Evolutionary conservation across 2,888 invertebrate genomes (phyloP), one percentile per base, ranked within the genome.

Genomic region (Oscheius sp.): DNA sequence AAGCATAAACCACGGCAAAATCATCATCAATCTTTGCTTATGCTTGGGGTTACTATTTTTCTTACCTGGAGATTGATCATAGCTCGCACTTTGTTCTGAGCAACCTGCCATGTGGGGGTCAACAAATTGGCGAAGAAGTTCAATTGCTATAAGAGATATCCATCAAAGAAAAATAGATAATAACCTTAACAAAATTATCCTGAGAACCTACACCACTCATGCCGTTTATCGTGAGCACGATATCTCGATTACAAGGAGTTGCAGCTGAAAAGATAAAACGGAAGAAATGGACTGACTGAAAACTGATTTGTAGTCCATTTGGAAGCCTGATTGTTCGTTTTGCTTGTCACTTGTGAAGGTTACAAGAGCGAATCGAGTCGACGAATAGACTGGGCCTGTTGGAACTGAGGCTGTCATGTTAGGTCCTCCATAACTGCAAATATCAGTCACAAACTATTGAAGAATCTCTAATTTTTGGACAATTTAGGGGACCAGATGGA

Each of bases 191-290:
- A 61, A 72, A 80, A 57, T 80, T 79, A 3, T 45, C 61, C 48
- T 76, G 76, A 1, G 70, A 53, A 27, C 77, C 77, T n/a, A 80
- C 70, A 6, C 69, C 71, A 1, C 73, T 63, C 63, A 79, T 50
- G 20, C 74, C 80, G 64, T 80, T 80, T 25, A 80, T 73, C 2
- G 73, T 52, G 20, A 80, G 55, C 29, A 76, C 67, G n/a, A 80
- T 75, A 58, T 80, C 80, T 0, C 80, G 74, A 39, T 78, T 79
- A 52, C 80, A 80, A 8, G 80, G 80, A 6, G 66, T 50, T 12
- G 72, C 73, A 45, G 71, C 80, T 80, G 61, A 71, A 68, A 45
- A 2, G 5, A 2, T 31, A 1, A 46, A 8, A 46, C 3, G 8
- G 69, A 12, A 63, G 42, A 27, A 29, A 52, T 42, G 1, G 15